Evolutionary conservation across 2,113 vertebrate species (phyloP).

Genomic region (Lampris incognitus): DNA sequence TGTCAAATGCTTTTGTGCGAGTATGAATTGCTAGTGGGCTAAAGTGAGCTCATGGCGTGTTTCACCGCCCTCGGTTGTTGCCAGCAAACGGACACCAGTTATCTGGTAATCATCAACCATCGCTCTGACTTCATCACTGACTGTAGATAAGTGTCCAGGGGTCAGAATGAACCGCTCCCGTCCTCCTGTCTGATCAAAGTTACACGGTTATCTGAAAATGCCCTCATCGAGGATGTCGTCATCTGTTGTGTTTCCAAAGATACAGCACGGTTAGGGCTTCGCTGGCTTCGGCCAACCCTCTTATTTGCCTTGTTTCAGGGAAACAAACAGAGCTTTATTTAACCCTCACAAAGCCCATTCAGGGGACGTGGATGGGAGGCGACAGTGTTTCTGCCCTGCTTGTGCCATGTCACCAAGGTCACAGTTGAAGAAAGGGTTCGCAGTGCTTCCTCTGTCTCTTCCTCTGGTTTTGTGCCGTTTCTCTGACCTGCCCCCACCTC

Average conservation of each 20-base stretch:
- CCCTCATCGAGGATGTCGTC: neutral
- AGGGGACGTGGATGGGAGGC: neutral
- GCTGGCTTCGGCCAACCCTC: neutral
- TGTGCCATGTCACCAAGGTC: constrained; percentile 10
- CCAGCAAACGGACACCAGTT: constrained; percentile 23
- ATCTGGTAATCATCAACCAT: constrained; percentile 55
- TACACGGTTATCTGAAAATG: neutral
- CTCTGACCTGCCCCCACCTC: neutral
- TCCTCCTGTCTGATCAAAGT: constrained; percentile 12
- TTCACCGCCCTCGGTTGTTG: constrained; percentile 19
- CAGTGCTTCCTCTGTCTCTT: constrained; percentile 7
- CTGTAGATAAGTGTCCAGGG: constrained; percentile 39
- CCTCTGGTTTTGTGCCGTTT: neutral
- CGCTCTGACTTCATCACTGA: constrained; percentile 21
- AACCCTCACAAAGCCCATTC: too few relatives aligned
- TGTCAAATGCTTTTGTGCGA: too few relatives aligned
- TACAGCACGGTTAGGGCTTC: neutral
- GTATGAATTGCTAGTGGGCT: too few relatives aligned
- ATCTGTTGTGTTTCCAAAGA: constrained; percentile 20
- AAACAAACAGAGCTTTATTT: too few relatives aligned
- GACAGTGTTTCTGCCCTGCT: neutral
- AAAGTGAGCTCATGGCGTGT: neutral
- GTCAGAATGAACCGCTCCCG: constrained; percentile 10
- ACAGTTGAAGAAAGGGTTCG: constrained; percentile 2
- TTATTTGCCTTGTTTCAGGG: neutral